Percentiles rank a stretch among this genome's conserved stretches.
Conservation (phyloP, 2,888 invertebrate species). For the Temnothorax rugatulus region DNA sequence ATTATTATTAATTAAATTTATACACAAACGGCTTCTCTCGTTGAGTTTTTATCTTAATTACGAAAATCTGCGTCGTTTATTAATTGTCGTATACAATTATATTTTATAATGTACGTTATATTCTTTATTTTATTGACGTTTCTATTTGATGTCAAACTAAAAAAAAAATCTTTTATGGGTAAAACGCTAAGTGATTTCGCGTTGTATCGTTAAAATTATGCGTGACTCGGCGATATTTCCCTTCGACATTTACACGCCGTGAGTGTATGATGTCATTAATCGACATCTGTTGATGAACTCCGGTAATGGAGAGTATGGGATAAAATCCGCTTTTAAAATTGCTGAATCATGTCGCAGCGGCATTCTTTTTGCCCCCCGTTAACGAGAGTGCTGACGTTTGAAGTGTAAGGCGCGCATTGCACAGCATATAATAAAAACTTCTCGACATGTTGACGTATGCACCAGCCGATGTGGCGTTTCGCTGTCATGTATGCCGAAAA, state of each 20-base stretch:
- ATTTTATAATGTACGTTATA: neutral
- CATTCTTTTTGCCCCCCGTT: constrained; percentile 22
- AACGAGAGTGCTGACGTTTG: constrained; percentile 36
- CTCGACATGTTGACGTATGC: constrained; percentile 22
- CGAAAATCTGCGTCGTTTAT: neutral
- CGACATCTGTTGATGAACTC: constrained; percentile 5
- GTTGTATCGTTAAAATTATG: neutral
- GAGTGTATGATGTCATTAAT: constrained; percentile 6
- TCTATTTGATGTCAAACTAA: constrained; percentile 5
- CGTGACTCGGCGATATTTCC: neutral
- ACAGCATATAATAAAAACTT: constrained; percentile 23
- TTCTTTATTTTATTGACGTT: neutral
- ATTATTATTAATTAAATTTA: constrained; percentile 9
- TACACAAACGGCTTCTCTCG: neutral
- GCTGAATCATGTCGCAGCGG: constrained; percentile 21
- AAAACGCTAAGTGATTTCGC: neutral
- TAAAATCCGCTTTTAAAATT: constrained; percentile 38
- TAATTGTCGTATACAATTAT: neutral
- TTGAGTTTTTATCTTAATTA: neutral
- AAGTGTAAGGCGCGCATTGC: constrained; percentile 26
- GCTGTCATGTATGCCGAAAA: neutral
- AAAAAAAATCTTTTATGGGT: constrained; percentile 2
- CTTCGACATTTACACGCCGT: neutral
- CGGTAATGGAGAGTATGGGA: neutral
- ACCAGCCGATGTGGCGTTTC: neutral